phyloP scores from a whole-genome alignment of 2,113 vertebrate genomes.

The Melanerpes formicivorus region DNA sequence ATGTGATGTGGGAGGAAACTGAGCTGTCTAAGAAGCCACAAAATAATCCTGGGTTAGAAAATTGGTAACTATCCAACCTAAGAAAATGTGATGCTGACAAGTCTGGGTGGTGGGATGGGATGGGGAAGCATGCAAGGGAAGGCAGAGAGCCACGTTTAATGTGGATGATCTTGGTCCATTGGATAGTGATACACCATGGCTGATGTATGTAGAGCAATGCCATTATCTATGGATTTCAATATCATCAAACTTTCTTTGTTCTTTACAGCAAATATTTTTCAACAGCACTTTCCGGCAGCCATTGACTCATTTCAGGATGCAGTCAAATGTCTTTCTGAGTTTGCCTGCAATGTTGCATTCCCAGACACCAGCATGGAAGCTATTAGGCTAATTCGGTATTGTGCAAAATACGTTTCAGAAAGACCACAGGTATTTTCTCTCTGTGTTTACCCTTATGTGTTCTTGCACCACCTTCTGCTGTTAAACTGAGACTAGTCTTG shows the following conservation, averaged over 20 bases:
- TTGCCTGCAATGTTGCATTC: constrained; percentile 95
- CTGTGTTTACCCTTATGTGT: background rate
- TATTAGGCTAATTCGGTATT: constrained; percentile 94
- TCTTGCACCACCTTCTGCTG: background rate
- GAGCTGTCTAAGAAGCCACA: background rate
- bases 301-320: constrained; percentile 98
- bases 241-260: background rate
- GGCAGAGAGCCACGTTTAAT: background rate
- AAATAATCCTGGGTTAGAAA: background rate
- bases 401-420: constrained; percentile 94
- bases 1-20: background rate
- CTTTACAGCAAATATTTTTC: constrained; percentile 88
- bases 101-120: background rate
- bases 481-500: background rate
- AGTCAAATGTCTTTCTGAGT: constrained; percentile 96
- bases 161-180: background rate
- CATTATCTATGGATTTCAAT: background rate
- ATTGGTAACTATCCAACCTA: background rate
- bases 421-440: constrained; percentile 85
- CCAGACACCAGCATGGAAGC: constrained; percentile 98
- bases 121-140: too few relatives aligned
- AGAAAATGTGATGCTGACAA: background rate
- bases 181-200: fast-evolving
- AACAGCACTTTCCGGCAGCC: constrained; percentile 93
- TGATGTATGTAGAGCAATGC: background rate